Base-by-base conservation (phyloP, 2,888 invertebrate species). In the Keiferia lycopersicella region DNA sequence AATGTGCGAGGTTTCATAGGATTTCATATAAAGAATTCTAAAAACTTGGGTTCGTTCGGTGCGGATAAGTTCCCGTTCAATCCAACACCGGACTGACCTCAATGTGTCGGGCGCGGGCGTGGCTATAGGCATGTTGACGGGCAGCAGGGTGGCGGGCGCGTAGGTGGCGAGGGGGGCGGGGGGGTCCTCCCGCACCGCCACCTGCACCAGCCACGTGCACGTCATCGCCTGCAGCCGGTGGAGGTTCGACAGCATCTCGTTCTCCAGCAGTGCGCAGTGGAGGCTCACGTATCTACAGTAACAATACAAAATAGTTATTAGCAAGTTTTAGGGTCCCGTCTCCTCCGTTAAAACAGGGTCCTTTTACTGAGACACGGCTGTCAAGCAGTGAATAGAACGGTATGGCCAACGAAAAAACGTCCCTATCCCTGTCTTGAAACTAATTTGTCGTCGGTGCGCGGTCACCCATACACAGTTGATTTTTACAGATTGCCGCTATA, bases 161-260 rank as follows among this genome's bases (percentile, higher is more conserved):
- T 94, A 96, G 73, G 86, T 89, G 14, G 83, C 45, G 57, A 77
- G 79, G 1, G 84, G 71, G 41, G 80, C 79, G 1, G 86, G 80
- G 0, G 84, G 73, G 30, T 85, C 74, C 2, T 80, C 69, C 57
- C 95, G 87, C 16, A 95, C 79, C 0, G 96, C 95, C n/a, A 98
- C 94, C 81, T 98, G 97, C 60, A 95, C 94, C 41, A 98, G 84
- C 98, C 98, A 98, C 62, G 94, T 94, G 61, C 97, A 94, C 0
- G 98, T 95, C 14, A 96, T 95, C 18, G 97, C 95, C 74, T 96
- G 95, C 73, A 98, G 95, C 66, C 95, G 94, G 69, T 96, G 92
- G 68, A 96, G 84, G 73, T 94, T 93, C 26, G 93, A n/a, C 67
- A 97, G 84, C 82, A 95, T 94, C 18, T 94, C 93, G 0, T 96